Conservation (phyloP, 2,113 vertebrate species). For the Dolichallabes microphthalmus region DNA sequence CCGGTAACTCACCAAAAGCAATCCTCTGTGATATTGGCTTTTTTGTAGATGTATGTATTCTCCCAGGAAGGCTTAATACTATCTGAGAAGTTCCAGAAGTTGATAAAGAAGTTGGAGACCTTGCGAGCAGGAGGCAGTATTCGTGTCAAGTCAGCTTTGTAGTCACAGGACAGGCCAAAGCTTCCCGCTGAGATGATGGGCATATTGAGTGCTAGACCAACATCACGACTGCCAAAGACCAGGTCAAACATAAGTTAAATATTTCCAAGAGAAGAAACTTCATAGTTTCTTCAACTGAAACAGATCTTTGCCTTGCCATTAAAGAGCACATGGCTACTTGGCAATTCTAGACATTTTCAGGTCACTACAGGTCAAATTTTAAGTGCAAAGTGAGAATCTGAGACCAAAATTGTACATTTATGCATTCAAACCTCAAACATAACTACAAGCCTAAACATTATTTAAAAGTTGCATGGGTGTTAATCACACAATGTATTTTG, state of each 20-base stretch:
- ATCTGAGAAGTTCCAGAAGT: constrained; percentile 72
- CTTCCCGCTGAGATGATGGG: constrained; percentile 92
- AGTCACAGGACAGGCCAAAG: constrained; percentile 88
- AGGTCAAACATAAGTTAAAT: not conserved
- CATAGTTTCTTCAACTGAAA: not conserved
- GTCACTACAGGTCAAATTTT: not conserved
- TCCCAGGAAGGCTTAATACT: constrained; percentile 79
- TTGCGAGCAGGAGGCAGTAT: constrained; percentile 89
- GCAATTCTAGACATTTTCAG: not conserved
- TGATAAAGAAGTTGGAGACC: constrained; percentile 78
- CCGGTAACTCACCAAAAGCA: constrained; percentile 84
- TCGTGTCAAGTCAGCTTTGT: constrained; percentile 81
- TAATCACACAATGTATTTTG: not conserved
- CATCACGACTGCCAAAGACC: constrained; percentile 68
- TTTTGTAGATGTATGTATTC: constrained; percentile 84
- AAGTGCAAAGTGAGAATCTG: not conserved
- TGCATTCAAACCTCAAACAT: not conserved
- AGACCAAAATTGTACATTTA: not conserved
- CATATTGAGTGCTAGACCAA: constrained; percentile 66
- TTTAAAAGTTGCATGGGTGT: not conserved
- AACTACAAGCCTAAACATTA: not conserved
- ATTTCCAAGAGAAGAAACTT: not conserved
- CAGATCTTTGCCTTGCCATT: not conserved
- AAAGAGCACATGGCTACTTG: not conserved
- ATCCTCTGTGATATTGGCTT: constrained; percentile 70